Conservation (phyloP, 2,888 invertebrate genomes). For the Pedicia rivosa region DNA sequence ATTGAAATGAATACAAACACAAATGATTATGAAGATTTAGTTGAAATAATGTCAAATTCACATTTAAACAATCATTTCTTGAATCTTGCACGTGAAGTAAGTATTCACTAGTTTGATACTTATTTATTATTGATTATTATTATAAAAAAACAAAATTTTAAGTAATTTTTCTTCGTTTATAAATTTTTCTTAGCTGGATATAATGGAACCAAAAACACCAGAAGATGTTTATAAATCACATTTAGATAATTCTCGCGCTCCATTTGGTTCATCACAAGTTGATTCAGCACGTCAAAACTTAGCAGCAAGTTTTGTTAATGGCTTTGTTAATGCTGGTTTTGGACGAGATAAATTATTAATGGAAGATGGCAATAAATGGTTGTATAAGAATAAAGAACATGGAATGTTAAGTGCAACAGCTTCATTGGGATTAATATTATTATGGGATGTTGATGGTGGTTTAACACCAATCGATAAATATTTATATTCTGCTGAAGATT, state of each 20-base stretch:
- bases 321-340: slow-evolving; percentile 96
- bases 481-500: slow-evolving; percentile 84
- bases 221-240: slow-evolving; percentile 99
- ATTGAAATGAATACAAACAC: slow-evolving; percentile 57
- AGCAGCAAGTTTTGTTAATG: slow-evolving; percentile 96
- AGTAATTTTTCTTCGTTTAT: no score
- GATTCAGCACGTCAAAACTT: slow-evolving; percentile 95
- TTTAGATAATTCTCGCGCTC: slow-evolving; percentile 72
- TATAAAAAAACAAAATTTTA: no score
- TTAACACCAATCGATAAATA: slow-evolving; percentile 97
- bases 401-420: slow-evolving; percentile 97
- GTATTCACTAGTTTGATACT: no score
- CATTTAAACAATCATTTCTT: slow-evolving; percentile 87
- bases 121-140: no score
- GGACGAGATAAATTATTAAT: slow-evolving; percentile 89
- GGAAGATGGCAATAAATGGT: slow-evolving; percentile 70
- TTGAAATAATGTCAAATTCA: slow-evolving; percentile 86
- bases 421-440: slow-evolving; percentile 80
- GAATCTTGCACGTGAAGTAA: slow-evolving; percentile 83
- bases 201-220: slow-evolving; percentile 97
- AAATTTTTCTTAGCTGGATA: no score
- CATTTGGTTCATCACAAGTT: slow-evolving; percentile 57
- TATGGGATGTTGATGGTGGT: slow-evolving; percentile 99
- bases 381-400: slow-evolving; percentile 96
- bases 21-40: slow-evolving; percentile 53